These are phyloP conservation scores for Dipodomys stephensi DNA, from an alignment of 2,113 vertebrate species.

Conservation along the genomic window DNA sequence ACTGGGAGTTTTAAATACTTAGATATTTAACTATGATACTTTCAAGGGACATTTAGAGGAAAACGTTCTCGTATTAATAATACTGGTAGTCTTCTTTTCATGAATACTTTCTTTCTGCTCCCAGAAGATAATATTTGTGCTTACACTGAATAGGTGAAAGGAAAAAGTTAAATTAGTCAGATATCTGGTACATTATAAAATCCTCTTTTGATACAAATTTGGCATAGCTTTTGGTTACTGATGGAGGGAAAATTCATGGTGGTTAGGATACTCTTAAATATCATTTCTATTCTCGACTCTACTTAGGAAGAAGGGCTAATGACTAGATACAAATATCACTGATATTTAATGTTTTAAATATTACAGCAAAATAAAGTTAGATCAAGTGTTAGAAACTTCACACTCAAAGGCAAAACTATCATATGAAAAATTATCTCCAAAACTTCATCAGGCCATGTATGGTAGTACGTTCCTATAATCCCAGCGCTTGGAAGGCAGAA, in stretches of 20 bases:
- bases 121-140: constrained; percentile 40
- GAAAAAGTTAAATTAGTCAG: background rate
- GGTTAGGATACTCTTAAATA: background rate
- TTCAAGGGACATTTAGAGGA: background rate
- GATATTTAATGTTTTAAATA: background rate
- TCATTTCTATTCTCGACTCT: background rate
- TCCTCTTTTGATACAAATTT: background rate
- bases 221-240: background rate
- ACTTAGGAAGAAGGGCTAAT: background rate
- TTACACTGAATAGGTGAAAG: constrained; percentile 8
- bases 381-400: background rate
- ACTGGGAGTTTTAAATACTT: background rate
- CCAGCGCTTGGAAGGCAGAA: too few relatives aligned
- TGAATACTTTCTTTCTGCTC: background rate
- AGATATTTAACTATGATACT: background rate
- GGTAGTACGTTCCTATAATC: too few relatives aligned
- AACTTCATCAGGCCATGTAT: background rate
- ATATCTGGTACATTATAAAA: background rate
- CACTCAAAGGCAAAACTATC: constrained; percentile 22
- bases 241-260: background rate
- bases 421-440: background rate
- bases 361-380: background rate
- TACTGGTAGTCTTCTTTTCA: constrained; percentile 15
- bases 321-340: background rate
- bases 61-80: constrained; percentile 25